Base-by-base conservation (phyloP, 2,113 vertebrate genomes). In the Lutjanus erythropterus region DNA sequence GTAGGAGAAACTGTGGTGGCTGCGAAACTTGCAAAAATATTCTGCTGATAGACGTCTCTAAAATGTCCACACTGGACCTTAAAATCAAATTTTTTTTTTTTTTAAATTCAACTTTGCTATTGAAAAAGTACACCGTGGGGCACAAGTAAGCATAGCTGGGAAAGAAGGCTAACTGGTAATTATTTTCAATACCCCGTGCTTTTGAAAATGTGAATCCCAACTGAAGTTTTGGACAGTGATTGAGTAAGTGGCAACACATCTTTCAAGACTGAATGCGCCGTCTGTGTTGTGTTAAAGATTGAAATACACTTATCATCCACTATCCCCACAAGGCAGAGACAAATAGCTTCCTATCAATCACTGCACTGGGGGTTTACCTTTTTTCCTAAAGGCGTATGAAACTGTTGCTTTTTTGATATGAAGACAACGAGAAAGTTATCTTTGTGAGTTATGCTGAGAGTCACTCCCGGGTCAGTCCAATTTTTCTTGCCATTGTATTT, bases 401-500 rank as follows among this genome's bases (percentile, higher is more conserved):
- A 73, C 6, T 1, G 46, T 33, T 68, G 8, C 35, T 55, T 42
- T 77, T 59, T 44, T 2, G 9, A 62, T 1, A 74, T 25, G 9
- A 77, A 64, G 42, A 77, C 29, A 64, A 67, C 12, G 21, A 68
- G 19, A 71, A 71, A 61, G 46, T 59, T 80, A 44, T 71, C 41
- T 80, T 77, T 50, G 29, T 35, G 41, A 59, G 56, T 78, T 78
- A 29, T 64, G 56, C 65, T n/a, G 21, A 6, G 23, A 64, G 37
- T 75, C 71, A 65, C 49, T 62, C 35, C 15, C 3, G 29, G 74
- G 62, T 81, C 37, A 65, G 42, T 73, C 75, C 27, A 12, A 58
- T 84, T 71, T 81, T 67, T 77, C 49, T 50, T 67, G 52, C 58
- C 56, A 39, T 87, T 76, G 33, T 83, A 25, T 68, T 80, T 67